These are phyloP conservation scores for Bathynomus jamesi DNA, from an alignment of 1,140 invertebrate genomes.

Conservation along the genomic window DNA sequence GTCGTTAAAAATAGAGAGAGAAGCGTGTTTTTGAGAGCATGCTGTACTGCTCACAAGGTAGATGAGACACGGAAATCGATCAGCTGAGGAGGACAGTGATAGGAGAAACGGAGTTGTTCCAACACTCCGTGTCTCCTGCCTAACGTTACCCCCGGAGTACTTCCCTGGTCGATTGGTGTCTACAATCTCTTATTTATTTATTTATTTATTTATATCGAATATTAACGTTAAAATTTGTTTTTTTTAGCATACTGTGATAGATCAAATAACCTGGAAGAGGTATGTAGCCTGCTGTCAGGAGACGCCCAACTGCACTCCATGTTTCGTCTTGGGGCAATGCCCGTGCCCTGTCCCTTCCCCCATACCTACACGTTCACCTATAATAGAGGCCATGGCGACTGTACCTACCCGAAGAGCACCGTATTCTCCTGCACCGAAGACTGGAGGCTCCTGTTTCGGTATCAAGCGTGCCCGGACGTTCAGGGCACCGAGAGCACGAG, in stretches of 20 bases:
- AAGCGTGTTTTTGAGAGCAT: too few species aligned
- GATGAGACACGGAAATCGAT: too few species aligned
- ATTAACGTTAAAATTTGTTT: background rate
- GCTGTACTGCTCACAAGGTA: too few species aligned
- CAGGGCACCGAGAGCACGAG: slow-evolving; percentile 31
- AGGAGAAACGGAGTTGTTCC: too few species aligned
- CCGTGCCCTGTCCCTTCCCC: slow-evolving; percentile 46
- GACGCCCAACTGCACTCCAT: slow-evolving; percentile 79
- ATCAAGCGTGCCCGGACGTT: slow-evolving; percentile 85
- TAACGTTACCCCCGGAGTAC: too few species aligned
- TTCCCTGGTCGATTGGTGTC: too few species aligned
- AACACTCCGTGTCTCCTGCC: too few species aligned
- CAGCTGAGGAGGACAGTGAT: too few species aligned
- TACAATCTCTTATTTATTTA: background rate
- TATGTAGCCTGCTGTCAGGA: slow-evolving; percentile 76
- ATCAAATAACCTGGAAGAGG: slow-evolving; percentile 10
- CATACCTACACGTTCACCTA: slow-evolving; percentile 73
- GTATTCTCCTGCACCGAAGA: slow-evolving; percentile 76
- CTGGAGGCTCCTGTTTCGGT: slow-evolving; percentile 67
- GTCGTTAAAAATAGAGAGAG: too few species aligned
- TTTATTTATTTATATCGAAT: background rate
- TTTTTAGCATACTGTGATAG: slow-evolving; percentile 26
- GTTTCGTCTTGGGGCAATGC: slow-evolving; percentile 66
- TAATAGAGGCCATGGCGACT: slow-evolving; percentile 65
- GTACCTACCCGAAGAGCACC: slow-evolving; percentile 61